These are phyloP conservation scores for Drosophila paranaensis DNA, from an alignment of 2,888 invertebrate genomes.

Conservation along the genomic window DNA sequence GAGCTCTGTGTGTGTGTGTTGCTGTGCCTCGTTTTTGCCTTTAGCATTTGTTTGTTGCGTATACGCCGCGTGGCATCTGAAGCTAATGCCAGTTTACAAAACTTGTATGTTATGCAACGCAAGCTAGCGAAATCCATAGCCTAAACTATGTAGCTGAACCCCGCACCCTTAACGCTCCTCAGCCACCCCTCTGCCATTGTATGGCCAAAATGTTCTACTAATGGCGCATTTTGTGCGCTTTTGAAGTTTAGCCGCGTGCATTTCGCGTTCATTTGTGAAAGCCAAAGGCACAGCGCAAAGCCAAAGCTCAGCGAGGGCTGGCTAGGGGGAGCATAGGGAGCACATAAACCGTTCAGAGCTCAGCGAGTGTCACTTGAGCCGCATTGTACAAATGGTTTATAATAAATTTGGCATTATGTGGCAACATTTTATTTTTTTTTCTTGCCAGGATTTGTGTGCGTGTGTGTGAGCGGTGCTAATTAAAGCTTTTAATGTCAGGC, in stretches of 20 bases:
- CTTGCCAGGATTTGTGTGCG: conserved; percentile 28
- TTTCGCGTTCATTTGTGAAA: conserved; percentile 65
- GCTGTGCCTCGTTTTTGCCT: background rate
- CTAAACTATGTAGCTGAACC: conserved; percentile 6
- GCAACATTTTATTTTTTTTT: conserved; percentile 32
- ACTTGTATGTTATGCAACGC: conserved; percentile 60
- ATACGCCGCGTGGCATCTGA: conserved; percentile 60
- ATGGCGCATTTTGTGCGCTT: conserved; percentile 58
- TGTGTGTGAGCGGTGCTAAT: conserved; percentile 49
- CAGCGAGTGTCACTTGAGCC: conserved; percentile 59
- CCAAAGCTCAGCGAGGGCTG: conserved; percentile 27
- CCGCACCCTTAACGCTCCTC: background rate
- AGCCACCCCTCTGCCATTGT: background rate
- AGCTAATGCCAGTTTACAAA: conserved; percentile 65
- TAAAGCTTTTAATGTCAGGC: conserved; percentile 64
- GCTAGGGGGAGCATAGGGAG: background rate
- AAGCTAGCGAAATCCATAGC: conserved; percentile 27
- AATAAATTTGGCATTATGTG: conserved; percentile 64
- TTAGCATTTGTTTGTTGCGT: conserved; percentile 41
- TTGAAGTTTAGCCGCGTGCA: conserved; percentile 75
- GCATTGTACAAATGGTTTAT: conserved; percentile 69
- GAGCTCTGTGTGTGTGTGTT: background rate
- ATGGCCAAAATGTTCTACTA: conserved; percentile 33
- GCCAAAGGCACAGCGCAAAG: conserved; percentile 39
- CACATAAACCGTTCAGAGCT: conserved; percentile 30